A percentile compares a stretch with the other conserved stretches of the same genome.
Conservation (phyloP, 2,888 invertebrate genomes). For the Drosophila pseudotakahashii region DNA sequence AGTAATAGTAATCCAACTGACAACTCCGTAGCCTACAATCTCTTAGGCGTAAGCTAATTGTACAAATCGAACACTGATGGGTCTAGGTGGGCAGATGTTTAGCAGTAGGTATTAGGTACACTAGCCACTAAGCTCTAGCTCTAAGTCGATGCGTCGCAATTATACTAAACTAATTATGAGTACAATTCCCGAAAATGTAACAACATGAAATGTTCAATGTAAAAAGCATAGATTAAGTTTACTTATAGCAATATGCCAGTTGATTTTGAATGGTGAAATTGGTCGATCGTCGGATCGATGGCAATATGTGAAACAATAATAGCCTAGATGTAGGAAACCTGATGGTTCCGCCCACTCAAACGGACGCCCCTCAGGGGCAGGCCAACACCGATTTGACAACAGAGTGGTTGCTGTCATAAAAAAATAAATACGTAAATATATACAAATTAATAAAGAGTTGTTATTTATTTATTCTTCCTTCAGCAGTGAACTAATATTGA, state of each 20-base stretch:
- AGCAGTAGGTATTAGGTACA: constrained; percentile 71
- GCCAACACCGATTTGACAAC: constrained; percentile 11
- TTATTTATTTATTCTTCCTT: not conserved
- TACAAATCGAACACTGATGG: constrained; percentile 63
- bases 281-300: constrained; percentile 31
- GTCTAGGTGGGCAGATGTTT: constrained; percentile 75
- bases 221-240: constrained; percentile 46
- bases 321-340: constrained; percentile 48
- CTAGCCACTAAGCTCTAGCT: constrained; percentile 56
- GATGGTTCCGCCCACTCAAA: constrained; percentile 17
- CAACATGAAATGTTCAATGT: constrained; percentile 64
- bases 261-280: constrained; percentile 43
- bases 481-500: not conserved
- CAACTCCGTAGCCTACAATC: constrained; percentile 24
- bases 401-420: constrained; percentile 18
- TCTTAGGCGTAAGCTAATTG: constrained; percentile 38
- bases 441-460: not conserved
- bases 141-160: constrained; percentile 63
- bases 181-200: constrained; percentile 62
- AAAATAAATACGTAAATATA: constrained; percentile 32
- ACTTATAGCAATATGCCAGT: constrained; percentile 16
- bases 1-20: constrained; percentile 47
- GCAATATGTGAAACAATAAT: constrained; percentile 70
- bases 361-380: not conserved
- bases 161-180: constrained; percentile 59